Conservation (phyloP, 2,797 vertebrate genomes). For the Echeneis naucrates region DNA sequence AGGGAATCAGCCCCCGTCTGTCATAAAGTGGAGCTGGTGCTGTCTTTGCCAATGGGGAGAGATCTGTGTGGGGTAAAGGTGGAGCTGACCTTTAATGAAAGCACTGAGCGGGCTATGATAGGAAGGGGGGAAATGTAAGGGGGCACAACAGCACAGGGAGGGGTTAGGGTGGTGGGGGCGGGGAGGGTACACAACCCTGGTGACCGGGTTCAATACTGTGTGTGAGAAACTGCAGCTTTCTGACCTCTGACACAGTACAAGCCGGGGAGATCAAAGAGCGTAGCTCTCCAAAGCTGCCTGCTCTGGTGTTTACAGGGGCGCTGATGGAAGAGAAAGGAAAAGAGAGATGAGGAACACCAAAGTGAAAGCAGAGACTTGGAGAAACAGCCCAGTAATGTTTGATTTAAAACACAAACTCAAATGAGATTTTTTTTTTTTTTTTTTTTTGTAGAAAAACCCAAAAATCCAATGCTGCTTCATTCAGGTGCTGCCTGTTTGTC, state of each 20-base stretch:
- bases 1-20: conserved; percentile 14
- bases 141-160: conserved; percentile 35
- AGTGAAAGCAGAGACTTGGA: conserved; percentile 7
- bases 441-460: not conserved
- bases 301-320: conserved; percentile 56
- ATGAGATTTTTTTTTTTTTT: too few relatives aligned
- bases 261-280: conserved; percentile 74
- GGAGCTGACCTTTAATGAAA: conserved; percentile 77
- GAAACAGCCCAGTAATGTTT: not conserved
- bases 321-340: conserved; percentile 4
- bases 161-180: conserved; percentile 11
- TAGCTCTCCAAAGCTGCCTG: conserved; percentile 48
- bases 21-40: conserved; percentile 22
- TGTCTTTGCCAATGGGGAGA: conserved; percentile 39
- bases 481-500: conserved; percentile 17
- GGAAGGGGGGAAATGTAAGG: conserved; percentile 51
- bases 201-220: conserved; percentile 57
- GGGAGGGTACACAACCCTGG: conserved; percentile 55
- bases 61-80: conserved; percentile 56
- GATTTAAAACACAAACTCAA: not conserved
- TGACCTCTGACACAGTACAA: conserved; percentile 78
- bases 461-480: not conserved
- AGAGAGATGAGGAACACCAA: not conserved
- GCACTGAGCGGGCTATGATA: conserved; percentile 54
- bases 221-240: conserved; percentile 78